Conservation (phyloP, 2,797 vertebrate species). For the Delichon dasypus region DNA sequence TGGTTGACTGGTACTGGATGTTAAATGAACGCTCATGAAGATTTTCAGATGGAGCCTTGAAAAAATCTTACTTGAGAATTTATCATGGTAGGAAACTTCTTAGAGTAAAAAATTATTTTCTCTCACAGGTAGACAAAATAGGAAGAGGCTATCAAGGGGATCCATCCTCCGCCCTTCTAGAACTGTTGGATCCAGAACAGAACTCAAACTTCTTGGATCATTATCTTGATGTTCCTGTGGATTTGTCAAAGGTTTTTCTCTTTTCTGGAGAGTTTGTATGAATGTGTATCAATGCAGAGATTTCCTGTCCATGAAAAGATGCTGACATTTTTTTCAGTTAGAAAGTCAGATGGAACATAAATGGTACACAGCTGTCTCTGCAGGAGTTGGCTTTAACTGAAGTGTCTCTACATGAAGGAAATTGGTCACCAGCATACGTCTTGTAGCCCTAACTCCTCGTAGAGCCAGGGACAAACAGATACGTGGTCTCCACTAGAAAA, state of each 20-base stretch:
- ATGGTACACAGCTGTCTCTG: neutral
- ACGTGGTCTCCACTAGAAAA: neutral
- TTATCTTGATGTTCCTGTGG: slow-evolving; percentile 95
- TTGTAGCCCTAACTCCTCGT: neutral
- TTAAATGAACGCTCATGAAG: neutral
- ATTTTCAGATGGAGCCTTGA: neutral
- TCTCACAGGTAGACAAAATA: slow-evolving; percentile 92
- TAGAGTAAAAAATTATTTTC: neutral
- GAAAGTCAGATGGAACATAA: neutral
- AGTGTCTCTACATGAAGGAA: neutral
- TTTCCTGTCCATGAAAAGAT: neutral
- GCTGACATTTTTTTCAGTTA: neutral
- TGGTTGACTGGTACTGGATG: neutral
- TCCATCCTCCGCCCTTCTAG: slow-evolving; percentile 92
- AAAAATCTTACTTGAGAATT: neutral
- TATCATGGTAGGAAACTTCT: neutral
- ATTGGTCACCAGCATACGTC: accelerated
- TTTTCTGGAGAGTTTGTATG: neutral
- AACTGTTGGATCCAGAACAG: slow-evolving; percentile 96
- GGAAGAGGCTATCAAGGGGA: slow-evolving; percentile 97
- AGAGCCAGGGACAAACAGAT: neutral
- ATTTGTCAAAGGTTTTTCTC: slow-evolving; percentile 90
- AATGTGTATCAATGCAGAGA: neutral
- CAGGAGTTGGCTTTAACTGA: neutral
- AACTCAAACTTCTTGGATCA: slow-evolving; percentile 97